Evolutionary conservation across 2,888 invertebrate genomes (phyloP), one percentile per base, ranked within the genome.

Genomic region (Seira ritae): DNA sequence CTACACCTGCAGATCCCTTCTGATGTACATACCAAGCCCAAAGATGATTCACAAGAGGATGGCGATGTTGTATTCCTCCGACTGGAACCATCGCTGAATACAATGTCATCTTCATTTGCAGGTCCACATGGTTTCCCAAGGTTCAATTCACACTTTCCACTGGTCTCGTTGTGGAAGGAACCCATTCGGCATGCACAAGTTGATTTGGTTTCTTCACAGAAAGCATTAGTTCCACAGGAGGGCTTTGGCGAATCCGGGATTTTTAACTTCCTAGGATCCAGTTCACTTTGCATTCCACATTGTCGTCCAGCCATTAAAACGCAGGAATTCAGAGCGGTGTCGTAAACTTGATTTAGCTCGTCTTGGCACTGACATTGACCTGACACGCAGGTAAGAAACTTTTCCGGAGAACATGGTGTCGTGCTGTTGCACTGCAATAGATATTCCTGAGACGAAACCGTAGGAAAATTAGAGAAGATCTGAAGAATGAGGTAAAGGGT

Each of bases 361-460:
- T 85, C 83, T 62, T 77, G 74, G 62, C 85, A 85, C 10, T 80
- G 76, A 62, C 85, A 85, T 19, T 42, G 12, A 19, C 50, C 69
- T 19, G 77, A 62, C 0, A 71, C 1, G 50, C 85, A 85, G 1
- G 19, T 67, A 15, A 84, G 24, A 31, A 85, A 80, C 37, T 80
- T 75, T 4, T 42, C 62, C 10, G 71, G 10, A 10, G 69, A 65
- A 65, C 80, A 77, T 3, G 68, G 55, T 1, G n/a, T 62, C 8
- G 23, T 74, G 17, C n/a, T 69, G 23, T 24, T 46, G 66, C 80
- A 85, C 4, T 37, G 1, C 19, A 76, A 75, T 24, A 74, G 68
- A 37, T 79, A 79, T 24, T 72, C 72, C 24, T 79, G 79, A 31
- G 72, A 66, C 8, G 23, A 19, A n/a, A n/a, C n/a, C n/a, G n/a